Conservation (phyloP, 2,888 invertebrate species). For the Mylabris sibirica region DNA sequence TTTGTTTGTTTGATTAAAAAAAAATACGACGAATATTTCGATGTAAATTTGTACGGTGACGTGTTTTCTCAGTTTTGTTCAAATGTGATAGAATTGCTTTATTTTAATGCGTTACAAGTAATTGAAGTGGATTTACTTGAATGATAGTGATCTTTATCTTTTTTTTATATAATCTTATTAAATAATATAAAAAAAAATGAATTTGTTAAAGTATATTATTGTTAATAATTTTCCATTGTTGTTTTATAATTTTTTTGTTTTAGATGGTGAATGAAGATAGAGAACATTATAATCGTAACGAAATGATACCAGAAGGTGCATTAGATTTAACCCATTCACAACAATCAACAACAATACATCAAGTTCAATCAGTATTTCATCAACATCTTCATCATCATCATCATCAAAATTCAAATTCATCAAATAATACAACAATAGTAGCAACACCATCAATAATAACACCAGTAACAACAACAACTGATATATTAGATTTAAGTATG, state of each 20-base stretch:
- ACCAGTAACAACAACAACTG: constrained; percentile 70
- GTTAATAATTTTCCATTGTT: background rate
- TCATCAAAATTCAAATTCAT: constrained; percentile 58
- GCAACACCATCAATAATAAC: constrained; percentile 11
- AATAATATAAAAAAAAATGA: background rate
- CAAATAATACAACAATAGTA: constrained; percentile 42
- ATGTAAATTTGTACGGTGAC: background rate
- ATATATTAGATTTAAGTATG: constrained; percentile 89
- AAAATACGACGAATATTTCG: background rate
- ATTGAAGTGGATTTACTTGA: background rate
- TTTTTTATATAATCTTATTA: background rate
- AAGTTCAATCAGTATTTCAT: constrained; percentile 51
- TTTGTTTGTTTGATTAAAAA: background rate
- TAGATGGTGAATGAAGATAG: constrained; percentile 49
- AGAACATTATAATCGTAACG: constrained; percentile 42
- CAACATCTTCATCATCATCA: background rate
- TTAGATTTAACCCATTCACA: constrained; percentile 65
- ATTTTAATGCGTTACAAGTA: constrained; percentile 14
- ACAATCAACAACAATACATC: constrained; percentile 16
- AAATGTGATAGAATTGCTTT: constrained; percentile 21
- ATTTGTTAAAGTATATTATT: too few species aligned
- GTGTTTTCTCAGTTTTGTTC: constrained; percentile 11
- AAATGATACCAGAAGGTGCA: constrained; percentile 58
- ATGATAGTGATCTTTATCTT: background rate
- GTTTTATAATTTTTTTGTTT: constrained; percentile 29